These are phyloP conservation scores for Isaurus tuberculatus DNA, from an alignment of 92 coral and sea anemone species.

Conservation along the genomic window DNA sequence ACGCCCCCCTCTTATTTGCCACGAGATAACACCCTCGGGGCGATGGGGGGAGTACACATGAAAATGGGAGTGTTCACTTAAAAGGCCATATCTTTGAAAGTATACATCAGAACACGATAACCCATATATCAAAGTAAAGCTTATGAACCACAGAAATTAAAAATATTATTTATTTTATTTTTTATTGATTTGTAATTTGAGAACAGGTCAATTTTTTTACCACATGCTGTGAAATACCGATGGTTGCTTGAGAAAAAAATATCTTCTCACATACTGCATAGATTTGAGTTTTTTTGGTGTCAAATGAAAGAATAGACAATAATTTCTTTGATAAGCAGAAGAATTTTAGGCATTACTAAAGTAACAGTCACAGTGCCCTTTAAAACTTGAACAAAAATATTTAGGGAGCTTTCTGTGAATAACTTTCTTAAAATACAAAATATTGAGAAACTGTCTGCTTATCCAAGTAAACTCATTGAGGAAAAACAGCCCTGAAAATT, in stretches of 20 bases:
- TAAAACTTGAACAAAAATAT: slow-evolving; percentile 9
- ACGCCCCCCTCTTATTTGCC: too few relatives aligned
- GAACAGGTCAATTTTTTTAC: slow-evolving; percentile 21
- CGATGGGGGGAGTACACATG: too few relatives aligned
- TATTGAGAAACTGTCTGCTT: slow-evolving; percentile 50
- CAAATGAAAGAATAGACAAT: slow-evolving; percentile 30
- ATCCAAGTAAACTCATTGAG: slow-evolving; percentile 35
- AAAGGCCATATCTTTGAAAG: not conserved
- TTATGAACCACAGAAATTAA: slow-evolving; percentile 7
- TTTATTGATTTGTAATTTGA: slow-evolving; percentile 31
- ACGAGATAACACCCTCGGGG: too few relatives aligned
- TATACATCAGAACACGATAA: not conserved
- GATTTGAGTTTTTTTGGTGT: slow-evolving; percentile 39
- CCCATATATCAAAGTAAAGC: slow-evolving; percentile 12
- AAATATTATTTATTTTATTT: slow-evolving; percentile 27
- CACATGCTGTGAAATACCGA: slow-evolving; percentile 53
- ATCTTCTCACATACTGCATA: slow-evolving; percentile 30
- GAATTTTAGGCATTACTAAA: slow-evolving; percentile 47
- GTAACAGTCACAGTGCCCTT: slow-evolving; percentile 11
- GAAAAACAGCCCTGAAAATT: slow-evolving; percentile 53
- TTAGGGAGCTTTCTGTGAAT: slow-evolving; percentile 18
- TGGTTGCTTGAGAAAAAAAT: slow-evolving; percentile 54
- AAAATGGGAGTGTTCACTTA: too few relatives aligned
- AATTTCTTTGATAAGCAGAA: slow-evolving; percentile 50
- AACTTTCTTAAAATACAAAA: slow-evolving; percentile 27